A percentile compares a stretch with the other conserved stretches of the same genome.
These are phyloP conservation scores for Spizaetus ornatus DNA, from an alignment of 2,113 vertebrate genomes.

Conservation along the genomic window DNA sequence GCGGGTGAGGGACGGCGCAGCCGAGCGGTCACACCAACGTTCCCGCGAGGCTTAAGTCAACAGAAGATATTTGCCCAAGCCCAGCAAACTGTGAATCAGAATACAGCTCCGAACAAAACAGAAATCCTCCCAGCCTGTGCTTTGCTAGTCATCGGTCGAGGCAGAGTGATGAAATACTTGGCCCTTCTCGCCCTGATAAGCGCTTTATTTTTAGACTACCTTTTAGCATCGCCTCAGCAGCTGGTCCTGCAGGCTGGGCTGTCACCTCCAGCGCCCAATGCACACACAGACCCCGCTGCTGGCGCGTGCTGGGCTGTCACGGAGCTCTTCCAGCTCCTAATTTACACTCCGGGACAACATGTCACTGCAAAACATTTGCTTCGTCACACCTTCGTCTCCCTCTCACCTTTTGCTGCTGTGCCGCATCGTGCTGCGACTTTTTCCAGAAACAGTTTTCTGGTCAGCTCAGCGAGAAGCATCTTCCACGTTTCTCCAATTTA, in stretches of 20 bases:
- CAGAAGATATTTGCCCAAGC: background rate
- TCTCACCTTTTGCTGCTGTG: background rate
- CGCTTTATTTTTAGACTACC: conserved; percentile 17
- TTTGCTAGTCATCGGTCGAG: background rate
- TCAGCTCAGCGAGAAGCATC: background rate
- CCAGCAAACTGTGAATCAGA: background rate
- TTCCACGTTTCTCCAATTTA: background rate
- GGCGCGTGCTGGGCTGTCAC: background rate
- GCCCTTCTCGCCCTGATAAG: background rate
- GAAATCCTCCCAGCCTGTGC: background rate
- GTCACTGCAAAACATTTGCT: background rate
- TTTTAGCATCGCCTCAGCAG: background rate
- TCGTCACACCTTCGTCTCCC: background rate
- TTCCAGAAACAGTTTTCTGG: background rate
- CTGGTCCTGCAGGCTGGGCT: background rate
- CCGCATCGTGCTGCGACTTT: fast-evolving
- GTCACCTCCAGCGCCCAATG: fast-evolving
- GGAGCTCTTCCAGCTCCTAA: background rate
- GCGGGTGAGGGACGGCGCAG: background rate
- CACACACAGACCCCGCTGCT: background rate
- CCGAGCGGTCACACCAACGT: fast-evolving
- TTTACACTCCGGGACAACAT: background rate
- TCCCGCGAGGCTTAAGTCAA: background rate
- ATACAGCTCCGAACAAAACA: background rate
- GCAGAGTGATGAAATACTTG: background rate